phyloP scores from a whole-genome alignment of 2,113 vertebrate species.

The Scortum barcoo region DNA sequence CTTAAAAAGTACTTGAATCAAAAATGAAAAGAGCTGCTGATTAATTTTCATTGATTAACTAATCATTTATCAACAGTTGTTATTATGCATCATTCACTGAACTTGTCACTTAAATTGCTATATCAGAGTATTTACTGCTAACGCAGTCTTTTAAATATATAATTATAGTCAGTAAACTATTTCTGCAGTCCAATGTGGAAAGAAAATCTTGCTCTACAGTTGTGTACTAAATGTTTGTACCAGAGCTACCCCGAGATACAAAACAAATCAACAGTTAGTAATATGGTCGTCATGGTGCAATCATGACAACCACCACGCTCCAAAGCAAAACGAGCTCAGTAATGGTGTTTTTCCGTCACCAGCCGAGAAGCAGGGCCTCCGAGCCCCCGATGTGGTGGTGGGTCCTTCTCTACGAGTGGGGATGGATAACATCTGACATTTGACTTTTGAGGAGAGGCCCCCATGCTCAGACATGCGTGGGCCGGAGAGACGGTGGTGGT shows the following conservation, averaged over 20 bases:
- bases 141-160: background rate
- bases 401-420: conserved; percentile 62
- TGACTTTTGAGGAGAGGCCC: conserved; percentile 80
- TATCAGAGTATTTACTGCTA: background rate
- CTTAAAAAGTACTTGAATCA: background rate
- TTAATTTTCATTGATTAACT: background rate
- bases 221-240: background rate
- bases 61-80: background rate
- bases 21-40: no score
- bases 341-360: conserved; percentile 70
- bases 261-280: conserved; percentile 25
- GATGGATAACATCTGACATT: conserved; percentile 83
- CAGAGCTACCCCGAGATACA: background rate
- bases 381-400: conserved; percentile 46
- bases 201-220: background rate
- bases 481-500: conserved; percentile 57
- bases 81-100: background rate
- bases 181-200: background rate
- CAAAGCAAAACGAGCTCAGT: conserved; percentile 36
- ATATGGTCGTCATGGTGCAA: conserved; percentile 44
- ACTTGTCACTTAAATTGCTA: background rate
- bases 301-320: conserved; percentile 25
- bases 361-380: conserved; percentile 42
- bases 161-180: background rate
- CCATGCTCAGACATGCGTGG: conserved; percentile 67